Evolutionary conservation across 2,888 invertebrate genomes (phyloP), one percentile per base, ranked within the genome.

Genomic region (Acanthosoma haemorrhoidale): DNA sequence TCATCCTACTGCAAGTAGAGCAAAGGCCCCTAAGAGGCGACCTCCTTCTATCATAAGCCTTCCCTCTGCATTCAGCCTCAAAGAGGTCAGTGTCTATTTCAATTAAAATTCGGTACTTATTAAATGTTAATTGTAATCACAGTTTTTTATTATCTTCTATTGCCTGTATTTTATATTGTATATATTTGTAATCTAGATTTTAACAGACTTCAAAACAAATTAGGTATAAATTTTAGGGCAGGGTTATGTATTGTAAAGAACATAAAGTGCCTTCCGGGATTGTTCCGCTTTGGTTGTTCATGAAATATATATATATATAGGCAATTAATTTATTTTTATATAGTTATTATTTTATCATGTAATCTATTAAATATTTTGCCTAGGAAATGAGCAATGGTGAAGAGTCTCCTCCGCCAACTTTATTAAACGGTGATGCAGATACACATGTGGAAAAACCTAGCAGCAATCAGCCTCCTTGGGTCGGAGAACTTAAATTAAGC

Each of bases 391-490:
- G 51, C 18, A 66, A 66, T 18, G 66, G 66, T 9, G 66, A 51
- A 31, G 66, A 66, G 11, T 31, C n/a, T 4, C 13, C 66, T 38
- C 68, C 67, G 2, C 58, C 43, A 13, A 78, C 76, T 60, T 75
- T 80, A 72, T 77, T 79, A 36, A 81, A 81, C 72, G 80, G 80
- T 5, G 79, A 75, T 59, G 74, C 76, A 16, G 79, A 79, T 34
- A 75, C 77, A 13, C 75, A 76, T 34, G 32, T 76, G 51, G 80
- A 80, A 61, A 58, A 86, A 72, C 82, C 87, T 1, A 88, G 88
- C 76, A 88, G 88, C 87, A 88, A 87, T 79, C 85, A 84, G 77
- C 88, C 88, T 59, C 91, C 91, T 0, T 92, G 91, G 91, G 88
- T 92, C 84, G 88, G 86, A 74, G 91, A 92, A 78, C 84, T 92